phyloP scores from a whole-genome alignment of 2,797 vertebrate species.

The Diceros bicornis region DNA sequence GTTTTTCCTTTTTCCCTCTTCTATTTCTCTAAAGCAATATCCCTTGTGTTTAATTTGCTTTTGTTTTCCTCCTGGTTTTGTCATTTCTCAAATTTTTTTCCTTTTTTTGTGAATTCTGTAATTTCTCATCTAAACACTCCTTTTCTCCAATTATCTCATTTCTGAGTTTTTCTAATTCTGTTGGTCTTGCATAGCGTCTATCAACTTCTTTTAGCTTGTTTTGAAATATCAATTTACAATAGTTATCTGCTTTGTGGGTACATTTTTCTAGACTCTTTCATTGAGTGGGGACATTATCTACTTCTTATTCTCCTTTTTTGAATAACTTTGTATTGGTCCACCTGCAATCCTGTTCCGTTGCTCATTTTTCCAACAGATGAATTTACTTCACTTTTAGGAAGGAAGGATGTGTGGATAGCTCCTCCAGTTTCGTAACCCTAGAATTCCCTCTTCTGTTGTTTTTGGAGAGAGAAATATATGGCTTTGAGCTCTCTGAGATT shows the following conservation, averaged over 20 bases:
- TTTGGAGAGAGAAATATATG: background rate
- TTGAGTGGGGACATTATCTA: background rate
- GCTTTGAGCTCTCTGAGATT: background rate
- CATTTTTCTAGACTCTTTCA: background rate
- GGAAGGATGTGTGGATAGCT: background rate
- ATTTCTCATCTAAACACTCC: background rate
- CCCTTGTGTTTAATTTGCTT: background rate
- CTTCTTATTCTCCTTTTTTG: background rate
- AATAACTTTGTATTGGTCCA: slow-evolving; percentile 26
- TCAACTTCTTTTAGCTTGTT: slow-evolving; percentile 20
- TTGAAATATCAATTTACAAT: background rate
- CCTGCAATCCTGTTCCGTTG: background rate
- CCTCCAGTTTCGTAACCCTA: background rate
- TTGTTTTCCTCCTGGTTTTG: slow-evolving; percentile 23
- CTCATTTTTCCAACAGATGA: background rate
- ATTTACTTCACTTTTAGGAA: background rate
- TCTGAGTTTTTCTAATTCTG: slow-evolving; percentile 19
- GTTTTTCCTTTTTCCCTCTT: background rate
- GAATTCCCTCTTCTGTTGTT: background rate
- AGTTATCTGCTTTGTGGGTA: background rate
- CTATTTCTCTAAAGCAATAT: background rate
- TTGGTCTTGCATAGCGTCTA: slow-evolving; percentile 18
- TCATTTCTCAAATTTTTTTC: background rate
- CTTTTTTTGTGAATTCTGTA: background rate
- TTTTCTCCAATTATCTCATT: slow-evolving; percentile 13